phyloP scores from a whole-genome alignment of 2,113 vertebrate species.

The Chloebia gouldiae region DNA sequence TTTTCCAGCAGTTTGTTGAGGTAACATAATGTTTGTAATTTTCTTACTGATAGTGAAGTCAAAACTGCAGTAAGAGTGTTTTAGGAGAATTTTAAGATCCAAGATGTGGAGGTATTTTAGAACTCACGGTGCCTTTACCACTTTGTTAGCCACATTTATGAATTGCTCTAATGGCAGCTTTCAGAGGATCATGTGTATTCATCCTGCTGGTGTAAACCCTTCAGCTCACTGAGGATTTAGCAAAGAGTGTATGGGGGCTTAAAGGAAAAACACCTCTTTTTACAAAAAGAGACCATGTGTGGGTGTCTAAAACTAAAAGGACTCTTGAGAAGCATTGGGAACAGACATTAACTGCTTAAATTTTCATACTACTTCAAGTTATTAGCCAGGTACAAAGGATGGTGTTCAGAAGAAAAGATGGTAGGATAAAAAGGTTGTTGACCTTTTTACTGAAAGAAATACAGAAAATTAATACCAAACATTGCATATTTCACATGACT shows the following conservation, averaged over 20 bases:
- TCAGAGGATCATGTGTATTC: not conserved
- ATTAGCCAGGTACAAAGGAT: not conserved
- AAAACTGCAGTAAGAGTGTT: not conserved
- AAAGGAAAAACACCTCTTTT: not conserved
- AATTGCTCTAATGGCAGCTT: not conserved
- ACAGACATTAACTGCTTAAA: constrained; percentile 29
- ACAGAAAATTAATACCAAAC: not conserved
- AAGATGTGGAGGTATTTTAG: not conserved
- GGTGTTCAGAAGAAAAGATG: not conserved
- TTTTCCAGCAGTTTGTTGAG: not conserved
- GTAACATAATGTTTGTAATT: not conserved
- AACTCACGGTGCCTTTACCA: not conserved
- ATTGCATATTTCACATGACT: not conserved
- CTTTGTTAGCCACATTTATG: not conserved
- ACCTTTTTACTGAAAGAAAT: not conserved
- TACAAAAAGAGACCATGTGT: not conserved
- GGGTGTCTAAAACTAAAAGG: constrained; percentile 7
- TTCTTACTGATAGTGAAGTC: not conserved
- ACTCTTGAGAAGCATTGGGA: not conserved
- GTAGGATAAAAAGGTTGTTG: not conserved
- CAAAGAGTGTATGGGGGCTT: not conserved
- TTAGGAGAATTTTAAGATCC: not conserved
- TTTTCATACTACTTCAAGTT: not conserved
- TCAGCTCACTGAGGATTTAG: not conserved
- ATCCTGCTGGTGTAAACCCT: constrained; percentile 12